A percentile compares a stretch with the other conserved stretches of the same genome.
Conservation (phyloP, 2,888 invertebrate genomes). For the Entomobrya multifasciata region DNA sequence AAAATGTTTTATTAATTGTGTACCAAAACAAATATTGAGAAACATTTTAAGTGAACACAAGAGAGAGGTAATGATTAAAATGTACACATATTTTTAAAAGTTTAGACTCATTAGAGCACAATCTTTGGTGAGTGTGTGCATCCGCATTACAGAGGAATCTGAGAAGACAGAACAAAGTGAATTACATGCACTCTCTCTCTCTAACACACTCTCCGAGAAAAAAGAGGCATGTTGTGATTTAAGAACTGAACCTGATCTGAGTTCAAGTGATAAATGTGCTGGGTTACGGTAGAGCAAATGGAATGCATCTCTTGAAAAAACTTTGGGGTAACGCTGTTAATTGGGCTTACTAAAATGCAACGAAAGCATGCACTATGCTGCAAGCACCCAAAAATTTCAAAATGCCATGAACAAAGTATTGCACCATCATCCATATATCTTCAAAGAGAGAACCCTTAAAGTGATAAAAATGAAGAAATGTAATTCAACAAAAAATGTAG, state of each 20-base stretch:
- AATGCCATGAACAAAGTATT: background rate
- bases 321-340: constrained; percentile 56
- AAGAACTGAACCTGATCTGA: constrained; percentile 58
- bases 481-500: too few relatives aligned
- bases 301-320: constrained; percentile 55
- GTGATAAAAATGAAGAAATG: too few relatives aligned
- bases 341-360: constrained; percentile 58
- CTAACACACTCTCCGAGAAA: background rate
- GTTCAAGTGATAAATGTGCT: constrained; percentile 62
- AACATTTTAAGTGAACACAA: background rate
- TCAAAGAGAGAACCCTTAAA: too few relatives aligned
- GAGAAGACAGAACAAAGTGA: constrained; percentile 9
- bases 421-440: too few relatives aligned
- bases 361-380: background rate
- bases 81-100: background rate
- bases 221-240: constrained; percentile 36
- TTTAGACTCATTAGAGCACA: background rate
- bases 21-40: background rate
- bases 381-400: background rate
- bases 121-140: background rate
- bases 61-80: background rate
- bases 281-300: constrained; percentile 60
- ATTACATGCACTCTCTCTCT: constrained; percentile 5
- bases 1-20: constrained; percentile 17
- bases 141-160: background rate